A percentile compares a stretch with the other conserved stretches of the same genome.
Evolutionary conservation across 2,888 invertebrate species (phyloP).

Genomic region (Lottia gigantea): DNA sequence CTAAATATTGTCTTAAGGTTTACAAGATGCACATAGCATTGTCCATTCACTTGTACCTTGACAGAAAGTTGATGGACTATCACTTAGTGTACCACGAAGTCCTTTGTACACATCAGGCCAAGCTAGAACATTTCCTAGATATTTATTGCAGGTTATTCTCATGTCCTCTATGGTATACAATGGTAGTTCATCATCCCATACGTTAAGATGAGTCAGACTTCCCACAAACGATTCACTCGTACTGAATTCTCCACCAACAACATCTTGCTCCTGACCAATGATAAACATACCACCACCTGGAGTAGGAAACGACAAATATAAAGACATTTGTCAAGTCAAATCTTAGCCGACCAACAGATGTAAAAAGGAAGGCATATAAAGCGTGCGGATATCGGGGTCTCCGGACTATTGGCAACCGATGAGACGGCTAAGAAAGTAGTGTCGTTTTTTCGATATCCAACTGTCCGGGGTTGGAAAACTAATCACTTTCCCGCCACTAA

Average conservation of each 20-base stretch:
- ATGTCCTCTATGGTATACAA: slow-evolving; percentile 68
- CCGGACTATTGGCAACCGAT: too few species aligned
- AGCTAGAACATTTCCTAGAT: slow-evolving; percentile 73
- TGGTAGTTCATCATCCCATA: slow-evolving; percentile 73
- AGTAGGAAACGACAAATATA: slow-evolving; percentile 16
- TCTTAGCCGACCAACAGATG: too few species aligned
- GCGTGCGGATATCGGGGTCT: too few species aligned
- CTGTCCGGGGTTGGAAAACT: too few species aligned
- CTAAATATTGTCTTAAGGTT: too few species aligned
- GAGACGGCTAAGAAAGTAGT: too few species aligned
- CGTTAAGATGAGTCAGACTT: slow-evolving; percentile 73
- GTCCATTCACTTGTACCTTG: slow-evolving; percentile 52
- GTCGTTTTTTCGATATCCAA: too few species aligned
- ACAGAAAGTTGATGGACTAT: slow-evolving; percentile 74
- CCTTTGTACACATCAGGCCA: slow-evolving; percentile 75
- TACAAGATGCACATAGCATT: too few species aligned
- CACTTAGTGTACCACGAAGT: slow-evolving; percentile 72
- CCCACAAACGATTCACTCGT: slow-evolving; percentile 78
- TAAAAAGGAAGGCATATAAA: too few species aligned
- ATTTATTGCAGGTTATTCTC: slow-evolving; percentile 64
- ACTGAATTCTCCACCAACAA: slow-evolving; percentile 75
- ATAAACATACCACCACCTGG: slow-evolving; percentile 73
- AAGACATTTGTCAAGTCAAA: not conserved
- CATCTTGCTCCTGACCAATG: slow-evolving; percentile 79
- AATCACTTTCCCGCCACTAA: too few species aligned